Conservation (phyloP, 1,140 invertebrate species). For the Lepidurus apus region DNA sequence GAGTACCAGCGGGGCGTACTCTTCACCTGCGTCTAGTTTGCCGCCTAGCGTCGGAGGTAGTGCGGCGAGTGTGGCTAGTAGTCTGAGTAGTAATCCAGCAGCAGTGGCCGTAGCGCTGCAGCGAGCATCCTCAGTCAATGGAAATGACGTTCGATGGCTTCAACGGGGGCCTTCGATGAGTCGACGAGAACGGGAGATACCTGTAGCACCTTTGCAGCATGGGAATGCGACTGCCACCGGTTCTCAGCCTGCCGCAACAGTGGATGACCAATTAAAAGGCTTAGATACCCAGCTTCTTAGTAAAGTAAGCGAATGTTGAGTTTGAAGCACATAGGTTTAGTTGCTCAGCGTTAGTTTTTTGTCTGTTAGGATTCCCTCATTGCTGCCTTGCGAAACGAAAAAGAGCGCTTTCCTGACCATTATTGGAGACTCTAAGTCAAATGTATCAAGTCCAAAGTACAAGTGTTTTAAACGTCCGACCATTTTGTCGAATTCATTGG, state of each 20-base stretch:
- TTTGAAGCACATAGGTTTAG: slow-evolving; percentile 7
- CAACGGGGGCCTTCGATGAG: not conserved
- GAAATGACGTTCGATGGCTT: not conserved
- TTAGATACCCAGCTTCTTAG: slow-evolving; percentile 28
- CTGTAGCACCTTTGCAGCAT: slow-evolving; percentile 18
- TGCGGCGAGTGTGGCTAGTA: slow-evolving; percentile 32
- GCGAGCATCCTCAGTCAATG: not conserved
- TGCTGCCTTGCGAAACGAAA: slow-evolving; percentile 70
- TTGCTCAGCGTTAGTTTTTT: slow-evolving; percentile 28
- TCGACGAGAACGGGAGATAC: not conserved
- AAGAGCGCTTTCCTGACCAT: slow-evolving; percentile 73
- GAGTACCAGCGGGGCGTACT: slow-evolving; percentile 34
- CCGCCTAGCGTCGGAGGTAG: slow-evolving; percentile 30
- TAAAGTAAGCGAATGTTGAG: slow-evolving; percentile 27
- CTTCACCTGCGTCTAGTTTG: slow-evolving; percentile 36
- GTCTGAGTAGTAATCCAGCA: slow-evolving; percentile 5
- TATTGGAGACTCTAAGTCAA: slow-evolving; percentile 50
- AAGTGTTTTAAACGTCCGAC: not conserved
- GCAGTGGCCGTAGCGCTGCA: not conserved
- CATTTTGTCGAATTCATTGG: no score
- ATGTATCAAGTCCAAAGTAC: slow-evolving; percentile 19
- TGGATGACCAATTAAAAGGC: slow-evolving; percentile 30
- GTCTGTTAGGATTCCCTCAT: slow-evolving; percentile 62
- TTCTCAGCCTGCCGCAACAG: slow-evolving; percentile 23
- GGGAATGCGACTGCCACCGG: slow-evolving; percentile 6